Evolutionary conservation across 2,797 vertebrate species (phyloP).

Genomic region (Naso thynnoides): DNA sequence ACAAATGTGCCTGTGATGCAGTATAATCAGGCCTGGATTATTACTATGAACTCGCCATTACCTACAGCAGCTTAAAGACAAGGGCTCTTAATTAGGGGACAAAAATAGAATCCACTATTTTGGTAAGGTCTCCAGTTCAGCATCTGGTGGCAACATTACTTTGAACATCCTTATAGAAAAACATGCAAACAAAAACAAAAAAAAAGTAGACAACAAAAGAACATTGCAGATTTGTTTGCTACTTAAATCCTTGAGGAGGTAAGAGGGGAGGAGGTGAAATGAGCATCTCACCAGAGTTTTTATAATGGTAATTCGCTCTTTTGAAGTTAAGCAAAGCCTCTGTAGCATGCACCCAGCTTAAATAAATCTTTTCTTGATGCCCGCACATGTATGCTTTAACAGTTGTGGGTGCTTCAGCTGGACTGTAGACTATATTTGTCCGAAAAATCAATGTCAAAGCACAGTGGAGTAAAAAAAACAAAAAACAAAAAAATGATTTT

Average conservation of each 20-base stretch:
- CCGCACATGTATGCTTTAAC: constrained; percentile 4
- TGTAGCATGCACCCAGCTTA: constrained; percentile 9
- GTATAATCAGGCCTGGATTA: constrained; percentile 68
- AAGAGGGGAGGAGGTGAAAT: constrained; percentile 14
- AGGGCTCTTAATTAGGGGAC: constrained; percentile 46
- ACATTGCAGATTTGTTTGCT: constrained; percentile 22
- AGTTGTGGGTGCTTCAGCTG: neutral
- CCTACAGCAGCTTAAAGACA: constrained; percentile 59
- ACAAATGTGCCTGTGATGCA: constrained; percentile 58
- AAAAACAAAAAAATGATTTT: too few relatives aligned
- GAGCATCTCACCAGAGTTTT: constrained; percentile 12
- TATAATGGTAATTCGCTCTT: constrained; percentile 34
- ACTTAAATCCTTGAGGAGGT: constrained; percentile 21
- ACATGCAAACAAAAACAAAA: constrained; percentile 4
- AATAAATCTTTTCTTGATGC: constrained; percentile 39
- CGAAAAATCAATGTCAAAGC: neutral
- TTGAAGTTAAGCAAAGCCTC: constrained; percentile 37
- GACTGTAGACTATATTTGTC: neutral
- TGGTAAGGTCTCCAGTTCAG: constrained; percentile 16
- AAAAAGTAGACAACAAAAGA: constrained; percentile 13
- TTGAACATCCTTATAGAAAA: constrained; percentile 2
- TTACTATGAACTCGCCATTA: constrained; percentile 59
- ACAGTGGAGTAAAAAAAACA: constrained; percentile 19
- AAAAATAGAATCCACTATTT: constrained; percentile 25
- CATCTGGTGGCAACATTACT: constrained; percentile 40